A percentile compares a stretch with the other conserved stretches of the same genome.
phyloP scores from a whole-genome alignment of 2,113 vertebrate genomes.

The Boleophthalmus pectinirostris region DNA sequence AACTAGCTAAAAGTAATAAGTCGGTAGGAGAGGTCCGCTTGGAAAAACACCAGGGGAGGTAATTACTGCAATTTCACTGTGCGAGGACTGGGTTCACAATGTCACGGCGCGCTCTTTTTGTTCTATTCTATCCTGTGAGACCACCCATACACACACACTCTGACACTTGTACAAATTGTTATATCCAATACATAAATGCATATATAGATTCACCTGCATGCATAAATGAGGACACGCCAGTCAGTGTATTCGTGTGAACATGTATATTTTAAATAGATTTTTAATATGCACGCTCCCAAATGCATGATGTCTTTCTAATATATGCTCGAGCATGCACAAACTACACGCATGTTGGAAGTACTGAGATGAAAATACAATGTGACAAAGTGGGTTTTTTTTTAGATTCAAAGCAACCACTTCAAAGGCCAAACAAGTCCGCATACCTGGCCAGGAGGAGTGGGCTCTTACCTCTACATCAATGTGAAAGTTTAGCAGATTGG shows the following conservation, averaged over 20 bases:
- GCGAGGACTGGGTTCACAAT: conserved; percentile 15
- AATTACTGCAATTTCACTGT: conserved; percentile 15
- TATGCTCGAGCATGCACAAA: neutral
- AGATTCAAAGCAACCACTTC: conserved; percentile 36
- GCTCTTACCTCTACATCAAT: neutral
- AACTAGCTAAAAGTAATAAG: conserved; percentile 10
- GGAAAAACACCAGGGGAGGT: conserved; percentile 7
- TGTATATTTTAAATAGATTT: conserved; percentile 12
- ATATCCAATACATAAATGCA: neutral
- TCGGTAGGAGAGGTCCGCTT: conserved; percentile 2
- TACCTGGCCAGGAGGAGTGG: conserved; percentile 20
- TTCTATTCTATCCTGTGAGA: conserved; percentile 7
- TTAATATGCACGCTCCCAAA: neutral
- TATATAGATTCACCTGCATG: conserved; percentile 1
- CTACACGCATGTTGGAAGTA: conserved; percentile 9
- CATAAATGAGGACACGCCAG: conserved; percentile 18
- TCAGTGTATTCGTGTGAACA: conserved; percentile 2
- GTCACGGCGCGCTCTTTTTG: neutral
- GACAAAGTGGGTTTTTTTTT: conserved; percentile 13
- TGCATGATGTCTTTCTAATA: conserved; percentile 7
- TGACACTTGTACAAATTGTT: neutral
- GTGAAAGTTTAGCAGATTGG: conserved; percentile 12
- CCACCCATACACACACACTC: neutral
- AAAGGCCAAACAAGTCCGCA: conserved; percentile 24
- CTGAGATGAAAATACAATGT: conserved; percentile 31